Evolutionary conservation across 2,113 vertebrate genomes (phyloP).

Genomic region (Orthonyx spaldingii): DNA sequence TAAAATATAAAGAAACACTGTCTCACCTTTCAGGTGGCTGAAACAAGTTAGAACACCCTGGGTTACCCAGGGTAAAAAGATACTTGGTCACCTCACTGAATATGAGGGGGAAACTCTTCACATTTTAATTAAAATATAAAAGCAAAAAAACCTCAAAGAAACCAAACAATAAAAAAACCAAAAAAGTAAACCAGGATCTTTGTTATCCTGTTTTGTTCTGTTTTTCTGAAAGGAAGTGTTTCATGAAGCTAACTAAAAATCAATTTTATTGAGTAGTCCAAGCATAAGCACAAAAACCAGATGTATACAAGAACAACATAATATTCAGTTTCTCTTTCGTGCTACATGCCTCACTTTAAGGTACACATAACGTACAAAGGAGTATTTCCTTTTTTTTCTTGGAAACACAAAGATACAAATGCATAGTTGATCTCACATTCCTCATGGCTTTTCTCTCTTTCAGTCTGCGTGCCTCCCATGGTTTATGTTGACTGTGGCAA

Average conservation of each 20-base stretch:
- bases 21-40: neutral
- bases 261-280: neutral
- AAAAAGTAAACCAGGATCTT: neutral
- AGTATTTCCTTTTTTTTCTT: neutral
- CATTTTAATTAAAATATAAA: neutral
- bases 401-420: neutral
- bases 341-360: neutral
- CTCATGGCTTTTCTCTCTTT: neutral
- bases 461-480: constrained; percentile 80
- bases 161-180: neutral
- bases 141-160: neutral
- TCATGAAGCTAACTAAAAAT: neutral
- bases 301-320: neutral
- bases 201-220: neutral
- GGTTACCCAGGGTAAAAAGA: neutral
- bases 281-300: neutral
- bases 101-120: neutral
- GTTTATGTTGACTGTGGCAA: constrained; percentile 80
- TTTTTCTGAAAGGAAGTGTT: neutral
- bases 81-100: neutral
- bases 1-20: neutral
- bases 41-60: neutral
- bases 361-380: neutral
- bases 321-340: neutral
- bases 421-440: neutral